Base-by-base conservation (phyloP, 2,797 vertebrate species). In the Mallotus villosus region DNA sequence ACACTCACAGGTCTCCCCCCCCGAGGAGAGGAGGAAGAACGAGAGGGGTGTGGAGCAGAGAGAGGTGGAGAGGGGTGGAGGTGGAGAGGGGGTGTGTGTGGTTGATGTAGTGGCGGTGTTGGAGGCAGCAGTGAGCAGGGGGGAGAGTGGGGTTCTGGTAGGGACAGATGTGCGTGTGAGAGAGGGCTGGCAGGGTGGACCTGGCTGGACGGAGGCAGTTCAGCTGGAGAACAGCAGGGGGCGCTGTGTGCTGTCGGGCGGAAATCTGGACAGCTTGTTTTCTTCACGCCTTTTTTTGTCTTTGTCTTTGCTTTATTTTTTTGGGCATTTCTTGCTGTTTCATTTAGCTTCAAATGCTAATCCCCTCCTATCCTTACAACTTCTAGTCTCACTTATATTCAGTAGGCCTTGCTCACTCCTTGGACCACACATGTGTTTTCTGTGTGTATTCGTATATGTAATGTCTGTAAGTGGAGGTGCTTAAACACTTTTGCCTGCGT, bases 181-280 rank as follows among this genome's bases (percentile, higher is more conserved):
- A 32, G 32, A 32, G 32, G 6, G 32, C 32, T 32, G 32, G 4
- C 3, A 32, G 32, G 4, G 32, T 32, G 32, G 32, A 32, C 32
- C 6, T 32, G 32, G 32, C 22, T 9, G 67, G 8, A 4, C 8
- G n/a, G 84, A 84, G 84, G 85, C 80, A 69, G 80, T 88, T 83
- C 85, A 85, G 83, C 81, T 88, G 85, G 81, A 81, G 74, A 86
- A 87, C 90, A 90, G 88, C 84, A 91, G 90, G 89, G 87, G 85
- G 88, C 86, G 85, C 80, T 87, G 82, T 87, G 79, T 71, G 75
- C 80, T 82, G 82, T 82, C 81, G 82, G 72, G 21, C 32, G 32
- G 32, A 32, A 32, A 32, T 32, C 32, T 32, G 32, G 32, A 32
- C 32, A 32, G 32, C 3, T 32, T 32, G 32, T 32, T 32, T 32